phyloP scores from a whole-genome alignment of 1,140 invertebrate genomes.

The Cotesia chilonis region DNA sequence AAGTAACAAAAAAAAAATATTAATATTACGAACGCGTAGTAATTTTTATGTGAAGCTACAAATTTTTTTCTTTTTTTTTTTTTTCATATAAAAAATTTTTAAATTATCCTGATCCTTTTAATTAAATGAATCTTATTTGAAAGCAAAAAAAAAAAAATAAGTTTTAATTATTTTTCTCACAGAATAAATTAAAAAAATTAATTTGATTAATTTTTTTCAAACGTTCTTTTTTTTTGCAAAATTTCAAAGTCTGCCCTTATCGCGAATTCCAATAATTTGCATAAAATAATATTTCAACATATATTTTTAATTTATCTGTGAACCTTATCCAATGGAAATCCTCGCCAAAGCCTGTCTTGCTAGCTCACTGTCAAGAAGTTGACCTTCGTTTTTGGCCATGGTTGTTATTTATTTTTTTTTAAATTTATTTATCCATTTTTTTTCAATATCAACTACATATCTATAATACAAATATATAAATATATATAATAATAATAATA shows the following conservation, averaged over 20 bases:
- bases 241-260: background rate
- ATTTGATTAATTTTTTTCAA: no score
- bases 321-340: conserved; percentile 17
- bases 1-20: no score
- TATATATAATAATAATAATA: background rate
- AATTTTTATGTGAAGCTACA: no score
- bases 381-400: conserved; percentile 90
- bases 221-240: background rate
- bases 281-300: background rate
- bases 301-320: conserved; percentile 7
- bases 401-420: conserved; percentile 71
- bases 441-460: conserved; percentile 42
- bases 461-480: conserved; percentile 5
- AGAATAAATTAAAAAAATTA: no score
- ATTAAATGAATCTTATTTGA: no score
- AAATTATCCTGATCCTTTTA: no score
- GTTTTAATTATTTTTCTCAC: no score
- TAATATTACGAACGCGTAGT: no score
- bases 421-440: conserved; percentile 59
- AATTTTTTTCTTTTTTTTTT: no score
- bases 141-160: no score
- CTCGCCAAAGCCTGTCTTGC: conserved; percentile 53
- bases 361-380: conserved; percentile 84
- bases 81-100: no score
- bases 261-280: background rate